Base-by-base conservation (phyloP, 2,797 vertebrate genomes). In the Galago senegalensis region DNA sequence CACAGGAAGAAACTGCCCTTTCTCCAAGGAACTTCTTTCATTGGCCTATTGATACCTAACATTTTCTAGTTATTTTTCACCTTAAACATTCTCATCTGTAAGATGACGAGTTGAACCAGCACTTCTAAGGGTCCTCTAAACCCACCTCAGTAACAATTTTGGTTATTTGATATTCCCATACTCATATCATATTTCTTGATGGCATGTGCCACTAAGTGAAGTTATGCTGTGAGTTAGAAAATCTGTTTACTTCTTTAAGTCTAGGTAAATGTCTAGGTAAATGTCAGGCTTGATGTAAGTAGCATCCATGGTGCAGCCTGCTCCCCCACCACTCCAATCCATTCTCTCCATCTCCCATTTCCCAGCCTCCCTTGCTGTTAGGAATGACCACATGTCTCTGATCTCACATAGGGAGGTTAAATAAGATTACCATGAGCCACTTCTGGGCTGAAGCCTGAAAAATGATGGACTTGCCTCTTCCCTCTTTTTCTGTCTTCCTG, bases 51-150 rank as follows among this genome's bases (percentile, higher is more conserved):
- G 75, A 93, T 37, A 31, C 18, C 73, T 80, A 70, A 40, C 7
- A 89, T 43, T 21, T 63, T 49, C 65, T 23, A 40, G 7, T 79
- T 77, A 69, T 40, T 63, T 46, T 69, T 63, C 65, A 70, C n/a
- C 67, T 89, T 79, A 79, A 87, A 40, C 27, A 82, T 67, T 87
- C 72, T 82, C 72, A 85, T 70, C 29, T 81, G 8, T 72, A 91
- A 77, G 84, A 75, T 27, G 17, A 81, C n/a, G 3, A 21, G 16
- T 0, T 85, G 20, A 14, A 67, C 11, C 67, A 61, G 49, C 8
- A 34, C 25, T 84, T 80, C n/a, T 69, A 43, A 79, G 46, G 23
- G n/a, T 88, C 56, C 23, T 31, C 23, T 37, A 91, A 75, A 18
- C 8, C 18, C 31, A 67, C 13, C 37, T 77, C 72, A 65, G 25